phyloP scores from a whole-genome alignment of 2,797 vertebrate genomes.

The Aulostomus chinensis region DNA sequence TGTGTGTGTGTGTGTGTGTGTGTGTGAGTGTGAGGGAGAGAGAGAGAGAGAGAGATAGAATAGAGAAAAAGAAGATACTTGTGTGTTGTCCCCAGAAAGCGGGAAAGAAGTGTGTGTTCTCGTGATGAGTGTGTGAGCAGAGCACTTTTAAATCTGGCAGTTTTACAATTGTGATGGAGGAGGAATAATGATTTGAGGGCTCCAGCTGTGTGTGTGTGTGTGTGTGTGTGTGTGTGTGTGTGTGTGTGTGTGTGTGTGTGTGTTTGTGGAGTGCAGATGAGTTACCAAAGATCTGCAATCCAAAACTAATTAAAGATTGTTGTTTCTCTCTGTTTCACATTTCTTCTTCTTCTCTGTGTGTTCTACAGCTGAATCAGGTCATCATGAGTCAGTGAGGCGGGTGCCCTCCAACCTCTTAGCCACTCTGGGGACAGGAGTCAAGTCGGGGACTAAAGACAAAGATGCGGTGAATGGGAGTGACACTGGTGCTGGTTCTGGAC shows the following conservation, averaged over 20 bases:
- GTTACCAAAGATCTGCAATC: constrained; percentile 13
- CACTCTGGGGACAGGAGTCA: constrained; percentile 48
- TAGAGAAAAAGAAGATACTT: too few species aligned
- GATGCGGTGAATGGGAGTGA: constrained; percentile 19
- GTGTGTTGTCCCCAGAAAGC: constrained; percentile 1
- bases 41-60: neutral
- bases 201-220: constrained; percentile 29
- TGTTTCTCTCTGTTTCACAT: neutral
- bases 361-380: constrained; percentile 53
- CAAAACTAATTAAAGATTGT: constrained; percentile 29
- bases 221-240: constrained; percentile 20
- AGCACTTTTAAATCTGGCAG: constrained; percentile 44
- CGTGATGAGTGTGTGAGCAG: constrained; percentile 1
- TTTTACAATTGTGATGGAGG: constrained; percentile 28
- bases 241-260: constrained; percentile 18
- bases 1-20: too few species aligned
- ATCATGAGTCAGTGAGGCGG: constrained; percentile 38
- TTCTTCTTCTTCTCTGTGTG: constrained; percentile 17
- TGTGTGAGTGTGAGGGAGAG: constrained; percentile 17
- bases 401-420: constrained; percentile 72
- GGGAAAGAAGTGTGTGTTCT: constrained; percentile 11
- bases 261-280: neutral
- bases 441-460: constrained; percentile 13
- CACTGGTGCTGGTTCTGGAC: neutral
- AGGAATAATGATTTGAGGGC: constrained; percentile 35